Percentiles rank a stretch among this genome's conserved stretches.
These are phyloP conservation scores for Lepilemur septentrionalis DNA, from an alignment of 2,797 vertebrate species.

Conservation along the genomic window DNA sequence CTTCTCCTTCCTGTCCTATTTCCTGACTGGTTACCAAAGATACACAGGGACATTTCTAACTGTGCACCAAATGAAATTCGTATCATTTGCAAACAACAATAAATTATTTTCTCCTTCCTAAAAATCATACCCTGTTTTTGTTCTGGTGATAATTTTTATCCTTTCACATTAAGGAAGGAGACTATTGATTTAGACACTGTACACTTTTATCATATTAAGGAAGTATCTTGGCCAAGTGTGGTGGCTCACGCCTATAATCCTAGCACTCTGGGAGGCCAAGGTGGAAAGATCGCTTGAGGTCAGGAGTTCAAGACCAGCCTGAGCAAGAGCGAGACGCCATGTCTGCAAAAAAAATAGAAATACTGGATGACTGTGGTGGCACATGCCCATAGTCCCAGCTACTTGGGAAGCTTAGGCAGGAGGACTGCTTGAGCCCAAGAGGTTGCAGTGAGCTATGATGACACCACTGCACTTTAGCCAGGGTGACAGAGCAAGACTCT, in stretches of 20 bases:
- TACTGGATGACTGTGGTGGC: too few species aligned
- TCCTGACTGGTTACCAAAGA: background rate
- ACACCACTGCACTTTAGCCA: too few species aligned
- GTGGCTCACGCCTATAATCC: background rate
- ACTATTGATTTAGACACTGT: background rate
- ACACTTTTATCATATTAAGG: background rate
- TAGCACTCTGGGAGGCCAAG: background rate
- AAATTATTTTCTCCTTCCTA: background rate
- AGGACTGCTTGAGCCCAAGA: too few species aligned
- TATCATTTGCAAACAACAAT: background rate
- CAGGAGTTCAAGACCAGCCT: too few species aligned
- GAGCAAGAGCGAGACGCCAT: too few species aligned
- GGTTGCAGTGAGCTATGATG: too few species aligned
- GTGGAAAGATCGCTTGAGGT: too few species aligned
- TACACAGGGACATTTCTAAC: background rate
- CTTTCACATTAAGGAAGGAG: background rate
- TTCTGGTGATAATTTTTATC: background rate
- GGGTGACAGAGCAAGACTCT: too few species aligned
- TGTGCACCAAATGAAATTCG: background rate
- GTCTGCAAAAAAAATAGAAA: too few species aligned
- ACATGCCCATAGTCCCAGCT: too few species aligned
- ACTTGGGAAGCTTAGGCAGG: too few species aligned
- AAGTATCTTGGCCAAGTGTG: background rate
- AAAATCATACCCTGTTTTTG: background rate
- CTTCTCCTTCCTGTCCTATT: background rate